phyloP scores from a whole-genome alignment of 1,140 invertebrate genomes.

The Drosophila truncata region DNA sequence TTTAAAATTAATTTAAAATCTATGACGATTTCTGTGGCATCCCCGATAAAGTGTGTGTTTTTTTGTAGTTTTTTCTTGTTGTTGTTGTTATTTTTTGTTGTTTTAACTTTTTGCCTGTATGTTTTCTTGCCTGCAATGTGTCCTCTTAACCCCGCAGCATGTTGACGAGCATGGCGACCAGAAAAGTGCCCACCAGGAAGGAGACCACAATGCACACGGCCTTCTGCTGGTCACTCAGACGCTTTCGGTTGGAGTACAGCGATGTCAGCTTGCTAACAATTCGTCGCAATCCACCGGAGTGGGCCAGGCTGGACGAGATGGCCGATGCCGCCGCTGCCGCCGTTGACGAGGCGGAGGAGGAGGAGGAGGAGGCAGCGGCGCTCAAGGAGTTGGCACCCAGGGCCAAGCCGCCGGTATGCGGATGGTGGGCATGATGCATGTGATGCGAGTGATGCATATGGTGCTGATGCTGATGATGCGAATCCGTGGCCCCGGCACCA shows the following conservation, averaged over 20 bases:
- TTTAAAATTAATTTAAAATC: not conserved
- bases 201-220: slow-evolving; percentile 82
- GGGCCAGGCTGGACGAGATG: slow-evolving; percentile 37
- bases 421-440: slow-evolving; percentile 67
- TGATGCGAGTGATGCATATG: slow-evolving; percentile 76
- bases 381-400: slow-evolving; percentile 18
- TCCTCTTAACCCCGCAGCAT: slow-evolving; percentile 63
- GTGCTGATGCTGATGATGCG: slow-evolving; percentile 68
- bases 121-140: slow-evolving; percentile 5
- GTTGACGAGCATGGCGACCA: slow-evolving; percentile 80
- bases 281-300: slow-evolving; percentile 56
- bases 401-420: slow-evolving; percentile 37
- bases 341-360: slow-evolving; percentile 12
- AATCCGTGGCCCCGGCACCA: slow-evolving; percentile 40
- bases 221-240: slow-evolving; percentile 80
- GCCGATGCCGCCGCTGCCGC: slow-evolving; percentile 19
- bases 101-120: slow-evolving; percentile 1
- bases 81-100: not conserved
- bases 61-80: slow-evolving; percentile 8
- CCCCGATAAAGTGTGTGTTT: slow-evolving; percentile 45
- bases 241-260: slow-evolving; percentile 77
- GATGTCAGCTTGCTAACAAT: slow-evolving; percentile 62
- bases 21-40: not conserved
- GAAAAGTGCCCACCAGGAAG: slow-evolving; percentile 79
- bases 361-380: slow-evolving; percentile 15